These are phyloP conservation scores for Myotis findleyi DNA, from an alignment of 2,797 vertebrate species.

Conservation along the genomic window DNA sequence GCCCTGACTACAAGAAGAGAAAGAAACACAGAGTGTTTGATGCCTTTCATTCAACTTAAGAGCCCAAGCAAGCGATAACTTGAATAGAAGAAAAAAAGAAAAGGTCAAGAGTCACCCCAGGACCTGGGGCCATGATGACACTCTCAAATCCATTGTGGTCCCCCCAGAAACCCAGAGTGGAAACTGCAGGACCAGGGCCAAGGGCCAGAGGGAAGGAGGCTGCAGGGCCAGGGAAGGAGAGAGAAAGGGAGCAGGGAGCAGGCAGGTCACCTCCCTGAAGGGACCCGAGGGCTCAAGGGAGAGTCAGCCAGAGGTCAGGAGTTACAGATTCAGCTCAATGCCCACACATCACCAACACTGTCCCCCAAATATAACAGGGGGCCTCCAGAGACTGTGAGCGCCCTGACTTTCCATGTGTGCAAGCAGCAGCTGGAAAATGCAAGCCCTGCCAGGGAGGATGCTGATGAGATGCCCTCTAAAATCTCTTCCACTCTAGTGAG, in stretches of 20 bases:
- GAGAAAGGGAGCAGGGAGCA: not conserved
- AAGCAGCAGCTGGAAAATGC: not conserved
- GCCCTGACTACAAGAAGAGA: not conserved
- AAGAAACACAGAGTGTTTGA: not conserved
- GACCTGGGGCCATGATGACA: not conserved
- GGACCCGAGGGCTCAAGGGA: not conserved
- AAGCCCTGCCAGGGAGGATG: not conserved
- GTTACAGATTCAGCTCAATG: not conserved
- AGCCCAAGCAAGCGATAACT: not conserved
- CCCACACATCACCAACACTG: not conserved
- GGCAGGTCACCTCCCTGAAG: slow-evolving; percentile 55
- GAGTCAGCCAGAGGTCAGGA: not conserved
- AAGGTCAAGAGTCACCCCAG: not conserved
- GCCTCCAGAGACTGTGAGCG: not conserved
- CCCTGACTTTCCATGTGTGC: rapidly evolving
- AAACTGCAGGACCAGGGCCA: not conserved
- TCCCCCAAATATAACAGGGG: not conserved
- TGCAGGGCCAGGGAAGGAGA: slow-evolving; percentile 17
- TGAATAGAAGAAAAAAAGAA: not conserved
- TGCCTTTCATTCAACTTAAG: not conserved
- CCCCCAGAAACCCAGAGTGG: not conserved
- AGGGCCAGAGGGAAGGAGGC: slow-evolving; percentile 37
- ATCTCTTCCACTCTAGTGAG: not conserved
- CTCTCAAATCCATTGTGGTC: not conserved
- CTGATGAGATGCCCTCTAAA: not conserved